Percentiles rank a stretch among this genome's conserved stretches.
Evolutionary conservation across 2,797 vertebrate genomes (phyloP).

Genomic region (Setipinna tenuifilis): DNA sequence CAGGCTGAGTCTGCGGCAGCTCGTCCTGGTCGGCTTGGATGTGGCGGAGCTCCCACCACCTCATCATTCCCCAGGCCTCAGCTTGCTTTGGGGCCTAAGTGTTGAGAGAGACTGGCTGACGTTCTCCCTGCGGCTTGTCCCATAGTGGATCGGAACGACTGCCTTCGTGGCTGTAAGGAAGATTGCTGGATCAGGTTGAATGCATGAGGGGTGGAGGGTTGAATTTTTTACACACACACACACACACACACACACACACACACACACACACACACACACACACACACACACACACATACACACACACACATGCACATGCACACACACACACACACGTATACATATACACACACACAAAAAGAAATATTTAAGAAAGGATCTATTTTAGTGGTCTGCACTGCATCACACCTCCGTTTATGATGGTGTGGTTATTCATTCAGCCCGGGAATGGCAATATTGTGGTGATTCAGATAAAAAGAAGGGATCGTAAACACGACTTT

Average conservation of each 20-base stretch:
- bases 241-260: background rate
- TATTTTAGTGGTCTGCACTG: background rate
- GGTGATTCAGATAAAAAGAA: slow-evolving; percentile 51
- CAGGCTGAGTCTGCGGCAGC: slow-evolving; percentile 38
- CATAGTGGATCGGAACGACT: background rate
- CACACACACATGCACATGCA: background rate
- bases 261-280: background rate
- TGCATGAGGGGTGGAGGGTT: background rate
- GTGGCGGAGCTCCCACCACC: slow-evolving; percentile 52
- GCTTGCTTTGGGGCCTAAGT: background rate
- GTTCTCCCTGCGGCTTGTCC: background rate
- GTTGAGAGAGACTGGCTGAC: slow-evolving; percentile 4
- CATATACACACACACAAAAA: background rate
- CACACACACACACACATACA: background rate
- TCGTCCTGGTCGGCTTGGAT: slow-evolving; percentile 55
- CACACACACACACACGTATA: background rate
- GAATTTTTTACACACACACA: background rate
- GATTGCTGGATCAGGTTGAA: slow-evolving; percentile 2
- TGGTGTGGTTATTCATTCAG: slow-evolving; percentile 15
- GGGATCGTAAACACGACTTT: slow-evolving; percentile 55
- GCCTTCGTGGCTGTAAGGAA: background rate
- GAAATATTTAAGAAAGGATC: background rate
- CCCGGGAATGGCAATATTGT: slow-evolving; percentile 47
- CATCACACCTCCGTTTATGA: slow-evolving; percentile 15
- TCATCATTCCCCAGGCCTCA: slow-evolving; percentile 51